phyloP scores from a whole-genome alignment of 2,113 vertebrate species.

The Sylvia atricapilla region DNA sequence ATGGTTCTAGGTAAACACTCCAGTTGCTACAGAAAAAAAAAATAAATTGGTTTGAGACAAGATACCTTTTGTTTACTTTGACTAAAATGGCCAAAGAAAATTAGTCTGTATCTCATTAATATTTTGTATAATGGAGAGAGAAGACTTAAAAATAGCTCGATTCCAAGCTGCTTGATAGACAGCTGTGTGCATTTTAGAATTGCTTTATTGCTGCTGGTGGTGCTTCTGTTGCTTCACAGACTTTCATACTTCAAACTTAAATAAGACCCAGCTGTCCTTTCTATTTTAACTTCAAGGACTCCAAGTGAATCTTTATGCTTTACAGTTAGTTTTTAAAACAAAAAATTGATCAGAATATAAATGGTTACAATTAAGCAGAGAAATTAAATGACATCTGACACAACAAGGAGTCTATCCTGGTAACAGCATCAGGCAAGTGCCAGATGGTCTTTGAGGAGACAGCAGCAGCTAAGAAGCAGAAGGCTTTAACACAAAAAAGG shows the following conservation, averaged over 20 bases:
- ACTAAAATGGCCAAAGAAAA: background rate
- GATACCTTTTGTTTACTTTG: background rate
- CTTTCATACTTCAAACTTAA: background rate
- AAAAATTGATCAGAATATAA: background rate
- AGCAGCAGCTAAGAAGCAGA: background rate
- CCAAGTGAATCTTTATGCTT: background rate
- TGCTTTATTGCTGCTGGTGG: background rate
- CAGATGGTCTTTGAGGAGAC: background rate
- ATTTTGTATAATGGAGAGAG: background rate
- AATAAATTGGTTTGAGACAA: background rate
- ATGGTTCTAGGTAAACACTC: background rate
- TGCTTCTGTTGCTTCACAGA: background rate
- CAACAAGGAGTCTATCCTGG: background rate
- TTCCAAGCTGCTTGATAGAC: background rate
- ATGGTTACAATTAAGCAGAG: background rate
- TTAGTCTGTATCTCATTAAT: background rate
- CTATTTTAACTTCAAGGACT: constrained; percentile 1
- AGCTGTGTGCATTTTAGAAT: background rate
- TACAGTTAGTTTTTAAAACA: background rate
- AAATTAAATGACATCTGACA: background rate
- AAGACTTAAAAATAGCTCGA: background rate
- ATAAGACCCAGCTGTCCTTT: background rate
- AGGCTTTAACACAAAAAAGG: background rate
- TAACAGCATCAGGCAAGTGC: background rate
- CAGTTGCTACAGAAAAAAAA: background rate